Base-by-base conservation (phyloP, 2,797 vertebrate genomes). In the Jordanella pulchra region DNA sequence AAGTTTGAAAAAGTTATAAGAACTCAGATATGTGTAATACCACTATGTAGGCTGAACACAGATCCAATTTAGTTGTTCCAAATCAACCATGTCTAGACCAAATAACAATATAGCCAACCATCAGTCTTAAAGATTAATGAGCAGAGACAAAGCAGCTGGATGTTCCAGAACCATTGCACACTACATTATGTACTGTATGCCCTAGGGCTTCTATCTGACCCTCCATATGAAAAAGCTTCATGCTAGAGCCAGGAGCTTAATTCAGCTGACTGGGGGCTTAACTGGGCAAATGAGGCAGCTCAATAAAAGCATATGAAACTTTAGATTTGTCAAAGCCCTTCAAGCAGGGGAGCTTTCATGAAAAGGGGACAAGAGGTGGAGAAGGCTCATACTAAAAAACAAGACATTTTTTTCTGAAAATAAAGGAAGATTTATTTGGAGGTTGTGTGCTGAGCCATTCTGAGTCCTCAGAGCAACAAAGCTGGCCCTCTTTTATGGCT, bases 241-340 rank as follows among this genome's bases (percentile, higher is more conserved):
- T 67, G 70, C 78, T 63, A 78, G 71, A 68, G 80, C 85, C 85
- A 72, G 77, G 72, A 87, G 87, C 86, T 87, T 88, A 88, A 87
- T 89, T 92, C 85, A 84, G 85, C 84, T 88, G 87, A 86, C 88
- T 91, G 76, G 66, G 77, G 87, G 89, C 90, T 85, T 87, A 90
- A 82, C 86, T 83, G 87, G 79, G 78, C 83, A 92, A 90, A 92
- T 89, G 84, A 89, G 81, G 84, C 72, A 44, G 82, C 84, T 89
- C 85, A 90, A 81, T 87, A 79, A 85, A 90, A 85, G 71, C 77
- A 86, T 87, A 81, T 86, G 85, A 82, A 89, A 82, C 71, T 87
- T 74, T 75, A 82, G 87, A 89, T 89, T 90, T 86, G 82, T 73
- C 74, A 75, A 87, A 87, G 78, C 76, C 80, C 81, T 83, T 2